Evolutionary conservation across 2,113 vertebrate genomes (phyloP).

Genomic region (Laterallus jamaicensis): DNA sequence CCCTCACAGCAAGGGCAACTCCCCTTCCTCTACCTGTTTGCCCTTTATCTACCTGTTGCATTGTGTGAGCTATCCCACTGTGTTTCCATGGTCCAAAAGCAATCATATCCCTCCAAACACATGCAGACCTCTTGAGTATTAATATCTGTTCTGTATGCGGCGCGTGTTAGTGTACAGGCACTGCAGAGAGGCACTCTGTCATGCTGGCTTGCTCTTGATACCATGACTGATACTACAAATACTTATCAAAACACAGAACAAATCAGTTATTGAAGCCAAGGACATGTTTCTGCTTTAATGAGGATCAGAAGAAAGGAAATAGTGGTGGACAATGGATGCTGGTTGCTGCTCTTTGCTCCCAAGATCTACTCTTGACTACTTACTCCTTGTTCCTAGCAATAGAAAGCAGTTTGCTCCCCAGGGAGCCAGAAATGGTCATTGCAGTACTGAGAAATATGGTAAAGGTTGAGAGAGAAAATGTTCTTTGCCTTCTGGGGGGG

Average conservation of each 20-base stretch:
- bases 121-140: not conserved
- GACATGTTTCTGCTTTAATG: not conserved
- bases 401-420: not conserved
- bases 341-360: not conserved
- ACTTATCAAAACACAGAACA: not conserved
- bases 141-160: not conserved
- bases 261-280: not conserved
- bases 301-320: not conserved
- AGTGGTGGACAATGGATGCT: not conserved
- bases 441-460: not conserved
- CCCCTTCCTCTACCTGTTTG: not conserved
- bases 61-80: not conserved
- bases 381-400: not conserved
- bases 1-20: not conserved
- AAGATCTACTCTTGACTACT: not conserved
- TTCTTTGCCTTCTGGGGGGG: not conserved
- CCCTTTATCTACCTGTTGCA: not conserved
- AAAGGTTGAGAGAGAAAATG: not conserved
- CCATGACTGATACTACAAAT: not conserved
- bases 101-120: fast-evolving
- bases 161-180: too few species aligned
- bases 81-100: not conserved
- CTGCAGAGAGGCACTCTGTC: not conserved
- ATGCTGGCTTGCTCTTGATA: not conserved
- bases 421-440: not conserved